phyloP scores from a whole-genome alignment of 2,888 invertebrate species.

The Hemaris fuciformis region DNA sequence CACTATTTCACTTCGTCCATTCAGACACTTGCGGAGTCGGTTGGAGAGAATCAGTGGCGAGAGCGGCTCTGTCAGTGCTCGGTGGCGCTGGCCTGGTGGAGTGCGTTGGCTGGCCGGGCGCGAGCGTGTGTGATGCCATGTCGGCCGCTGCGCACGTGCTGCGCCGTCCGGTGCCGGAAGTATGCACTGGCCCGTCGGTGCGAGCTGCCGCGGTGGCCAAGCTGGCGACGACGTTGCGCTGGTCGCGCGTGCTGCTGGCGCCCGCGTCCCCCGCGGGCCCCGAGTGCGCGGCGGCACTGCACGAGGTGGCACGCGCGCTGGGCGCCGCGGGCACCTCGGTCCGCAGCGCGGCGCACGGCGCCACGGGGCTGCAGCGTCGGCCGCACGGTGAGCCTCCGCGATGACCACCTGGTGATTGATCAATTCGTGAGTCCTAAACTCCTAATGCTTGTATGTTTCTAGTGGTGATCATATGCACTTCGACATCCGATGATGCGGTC shows the following conservation, averaged over 20 bases:
- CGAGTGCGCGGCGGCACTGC: constrained; percentile 41
- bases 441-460: constrained; percentile 16
- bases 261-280: constrained; percentile 24
- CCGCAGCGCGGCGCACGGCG: constrained; percentile 23
- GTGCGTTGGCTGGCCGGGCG: constrained; percentile 42
- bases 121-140: constrained; percentile 40
- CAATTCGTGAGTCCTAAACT: background rate
- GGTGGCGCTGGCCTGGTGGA: constrained; percentile 37
- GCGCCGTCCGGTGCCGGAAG: constrained; percentile 29
- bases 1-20: background rate
- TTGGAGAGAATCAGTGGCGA: constrained; percentile 43
- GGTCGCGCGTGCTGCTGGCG: constrained; percentile 48
- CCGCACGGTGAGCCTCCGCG: constrained; percentile 41
- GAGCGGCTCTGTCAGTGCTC: constrained; percentile 43
- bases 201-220: constrained; percentile 40
- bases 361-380: constrained; percentile 23
- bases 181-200: constrained; percentile 33
- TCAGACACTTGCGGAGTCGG: constrained; percentile 58
- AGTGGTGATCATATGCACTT: constrained; percentile 47
- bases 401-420: background rate
- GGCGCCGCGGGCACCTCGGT: constrained; percentile 39
- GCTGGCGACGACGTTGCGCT: constrained; percentile 43
- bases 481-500: background rate
- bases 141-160: constrained; percentile 39
- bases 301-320: constrained; percentile 35